Percentiles rank a stretch among this genome's conserved stretches.
Evolutionary conservation across 2,888 invertebrate species (phyloP).

Genomic region (Eucera pruinosa): DNA sequence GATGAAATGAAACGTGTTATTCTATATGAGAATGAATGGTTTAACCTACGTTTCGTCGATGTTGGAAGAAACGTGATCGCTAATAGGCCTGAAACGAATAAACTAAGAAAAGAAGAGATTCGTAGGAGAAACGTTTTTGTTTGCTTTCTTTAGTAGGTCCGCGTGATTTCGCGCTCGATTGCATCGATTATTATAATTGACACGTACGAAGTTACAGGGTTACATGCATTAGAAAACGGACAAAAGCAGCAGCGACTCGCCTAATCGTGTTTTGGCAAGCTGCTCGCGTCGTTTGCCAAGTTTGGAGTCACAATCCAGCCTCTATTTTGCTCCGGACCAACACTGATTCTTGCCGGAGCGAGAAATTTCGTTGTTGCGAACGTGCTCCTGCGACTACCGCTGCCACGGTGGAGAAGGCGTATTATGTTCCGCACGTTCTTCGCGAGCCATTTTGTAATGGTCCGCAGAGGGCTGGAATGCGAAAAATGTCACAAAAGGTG

Average conservation of each 20-base stretch:
- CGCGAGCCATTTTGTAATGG: conserved; percentile 53
- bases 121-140: too few relatives aligned
- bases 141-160: too few relatives aligned
- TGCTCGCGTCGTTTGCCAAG: conserved; percentile 47
- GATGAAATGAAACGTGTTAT: too few relatives aligned
- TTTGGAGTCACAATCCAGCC: conserved; percentile 44
- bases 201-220: conserved; percentile 35
- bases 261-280: conserved; percentile 53
- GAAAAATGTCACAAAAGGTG: conserved; percentile 33
- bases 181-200: conserved; percentile 27
- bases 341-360: conserved; percentile 56
- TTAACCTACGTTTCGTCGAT: too few relatives aligned
- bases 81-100: too few relatives aligned
- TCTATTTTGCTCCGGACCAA: conserved; percentile 37
- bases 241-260: conserved; percentile 22
- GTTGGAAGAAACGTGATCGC: too few relatives aligned
- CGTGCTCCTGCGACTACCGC: conserved; percentile 49
- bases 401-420: conserved; percentile 7
- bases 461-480: conserved; percentile 32
- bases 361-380: conserved; percentile 52
- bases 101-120: too few relatives aligned
- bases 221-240: conserved; percentile 19
- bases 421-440: conserved; percentile 60
- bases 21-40: too few relatives aligned
- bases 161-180: background rate